Evolutionary conservation across 2,113 vertebrate species (phyloP), one percentile per base, ranked within the genome.

Genomic region (Geococcyx californianus): DNA sequence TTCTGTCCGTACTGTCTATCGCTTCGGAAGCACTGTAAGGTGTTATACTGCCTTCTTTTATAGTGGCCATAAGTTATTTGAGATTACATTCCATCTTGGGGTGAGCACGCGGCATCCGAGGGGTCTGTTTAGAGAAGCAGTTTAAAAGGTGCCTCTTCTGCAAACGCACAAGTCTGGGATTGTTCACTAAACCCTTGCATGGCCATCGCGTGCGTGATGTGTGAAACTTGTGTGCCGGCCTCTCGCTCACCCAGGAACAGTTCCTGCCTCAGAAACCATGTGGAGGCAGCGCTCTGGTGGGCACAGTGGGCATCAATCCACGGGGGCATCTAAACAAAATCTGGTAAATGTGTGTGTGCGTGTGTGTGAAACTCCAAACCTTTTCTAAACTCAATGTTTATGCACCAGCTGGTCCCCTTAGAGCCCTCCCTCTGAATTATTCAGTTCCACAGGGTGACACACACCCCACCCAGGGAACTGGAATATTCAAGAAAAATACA

Each of bases 151-250:
- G n/a, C 20, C 20, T 66, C 10, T 34, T 63, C 42, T 36, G 9
- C 42, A 18, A 58, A 58, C 18, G 20, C 17, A 59, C 17, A 12
- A 4, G 47, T 66, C 34, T 56, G 63, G 38, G 47, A 13, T 45
- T 77, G 78, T n/a, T 72, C 29, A 7, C 20, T 45, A 24, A 63
- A 24, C 42, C 14, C 4, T 17, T 58, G 13, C 36, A 13, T 34
- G 49, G 23, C 45, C 31, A 4, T 8, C 44, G 8, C 16, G 10
- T 4, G 11, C 23, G 38, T 18, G 13, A 16, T 0, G 0, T 64
- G 15, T 21, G 44, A 69, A 17, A 40, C 12, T 14, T 26, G 17
- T n/a, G 7, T 14, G 19, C 51, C 31, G 33, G 14, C n/a, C 59
- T 49, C 58, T 69, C 6, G 40, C 45, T 23, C 33, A 19, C 49